Evolutionary conservation across 2,888 invertebrate species (phyloP).

Genomic region (Limenitis camilla): DNA sequence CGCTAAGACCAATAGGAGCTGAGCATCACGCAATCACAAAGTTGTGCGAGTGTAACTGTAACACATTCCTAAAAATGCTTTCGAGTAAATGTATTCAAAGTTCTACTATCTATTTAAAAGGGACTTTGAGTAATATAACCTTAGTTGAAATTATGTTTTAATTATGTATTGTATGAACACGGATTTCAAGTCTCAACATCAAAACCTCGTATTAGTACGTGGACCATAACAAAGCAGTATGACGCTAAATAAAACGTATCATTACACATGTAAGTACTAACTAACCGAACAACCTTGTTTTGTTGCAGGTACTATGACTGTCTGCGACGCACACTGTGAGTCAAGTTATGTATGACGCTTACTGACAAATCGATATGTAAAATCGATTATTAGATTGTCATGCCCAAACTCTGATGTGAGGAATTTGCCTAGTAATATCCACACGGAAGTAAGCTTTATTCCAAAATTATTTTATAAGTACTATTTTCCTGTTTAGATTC

Average conservation of each 20-base stretch:
- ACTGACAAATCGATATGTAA: conserved; percentile 39
- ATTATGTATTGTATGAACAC: too few species aligned
- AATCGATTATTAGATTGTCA: neutral
- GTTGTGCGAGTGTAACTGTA: too few species aligned
- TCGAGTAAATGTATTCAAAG: too few species aligned
- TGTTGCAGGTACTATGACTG: conserved; percentile 67
- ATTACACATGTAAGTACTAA: conserved; percentile 17
- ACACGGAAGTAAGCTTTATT: neutral
- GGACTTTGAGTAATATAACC: neutral
- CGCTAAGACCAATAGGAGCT: too few species aligned
- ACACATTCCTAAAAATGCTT: too few species aligned
- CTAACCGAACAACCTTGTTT: conserved; percentile 25
- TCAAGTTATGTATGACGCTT: conserved; percentile 52
- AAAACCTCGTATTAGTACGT: conserved; percentile 12
- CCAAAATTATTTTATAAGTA: too few species aligned
- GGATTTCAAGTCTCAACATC: neutral
- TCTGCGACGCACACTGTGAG: conserved; percentile 63
- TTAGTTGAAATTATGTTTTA: neutral
- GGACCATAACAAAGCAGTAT: conserved; percentile 13
- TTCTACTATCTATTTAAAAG: neutral
- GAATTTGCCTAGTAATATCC: neutral
- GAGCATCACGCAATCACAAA: too few species aligned
- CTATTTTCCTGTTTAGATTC: too few species aligned
- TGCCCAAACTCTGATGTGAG: neutral
- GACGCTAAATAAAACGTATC: conserved; percentile 16